A percentile compares a stretch with the other conserved stretches of the same genome.
Conservation (phyloP, 2,888 invertebrate genomes). For the Eristalinus aeneus region DNA sequence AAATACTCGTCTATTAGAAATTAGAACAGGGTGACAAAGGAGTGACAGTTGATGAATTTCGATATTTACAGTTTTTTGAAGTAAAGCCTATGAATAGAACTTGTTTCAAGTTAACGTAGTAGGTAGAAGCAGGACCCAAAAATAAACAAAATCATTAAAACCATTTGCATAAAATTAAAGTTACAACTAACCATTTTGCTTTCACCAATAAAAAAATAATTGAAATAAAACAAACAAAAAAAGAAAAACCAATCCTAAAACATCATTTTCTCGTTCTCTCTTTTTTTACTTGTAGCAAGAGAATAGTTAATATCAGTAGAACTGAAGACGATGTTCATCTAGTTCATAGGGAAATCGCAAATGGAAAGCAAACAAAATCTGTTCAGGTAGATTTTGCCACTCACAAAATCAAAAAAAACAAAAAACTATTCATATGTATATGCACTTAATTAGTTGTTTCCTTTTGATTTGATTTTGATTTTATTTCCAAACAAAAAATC, state of each 20-base stretch:
- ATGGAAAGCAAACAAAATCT: conserved; percentile 87
- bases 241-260: conserved; percentile 52
- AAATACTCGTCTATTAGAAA: too few relatives aligned
- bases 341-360: conserved; percentile 87
- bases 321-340: conserved; percentile 88
- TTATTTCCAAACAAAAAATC: conserved; percentile 25
- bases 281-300: conserved; percentile 84
- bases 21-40: too few relatives aligned
- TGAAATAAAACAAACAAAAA: conserved; percentile 4
- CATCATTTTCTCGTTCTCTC: conserved; percentile 67
- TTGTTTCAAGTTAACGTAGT: neutral
- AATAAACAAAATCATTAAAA: conserved; percentile 14
- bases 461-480: conserved; percentile 52
- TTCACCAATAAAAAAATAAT: conserved; percentile 32
- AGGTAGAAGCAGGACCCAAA: neutral
- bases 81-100: too few relatives aligned
- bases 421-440: conserved; percentile 9
- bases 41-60: too few relatives aligned
- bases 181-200: conserved; percentile 57
- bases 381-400: conserved; percentile 84
- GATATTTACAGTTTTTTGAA: too few relatives aligned
- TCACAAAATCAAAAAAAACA: conserved; percentile 25
- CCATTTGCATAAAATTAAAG: conserved; percentile 22
- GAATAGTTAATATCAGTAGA: conserved; percentile 88
- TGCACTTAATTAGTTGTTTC: conserved; percentile 67